Evolutionary conservation across 2,888 invertebrate genomes (phyloP).

Genomic region (Priocnemis perturbator): DNA sequence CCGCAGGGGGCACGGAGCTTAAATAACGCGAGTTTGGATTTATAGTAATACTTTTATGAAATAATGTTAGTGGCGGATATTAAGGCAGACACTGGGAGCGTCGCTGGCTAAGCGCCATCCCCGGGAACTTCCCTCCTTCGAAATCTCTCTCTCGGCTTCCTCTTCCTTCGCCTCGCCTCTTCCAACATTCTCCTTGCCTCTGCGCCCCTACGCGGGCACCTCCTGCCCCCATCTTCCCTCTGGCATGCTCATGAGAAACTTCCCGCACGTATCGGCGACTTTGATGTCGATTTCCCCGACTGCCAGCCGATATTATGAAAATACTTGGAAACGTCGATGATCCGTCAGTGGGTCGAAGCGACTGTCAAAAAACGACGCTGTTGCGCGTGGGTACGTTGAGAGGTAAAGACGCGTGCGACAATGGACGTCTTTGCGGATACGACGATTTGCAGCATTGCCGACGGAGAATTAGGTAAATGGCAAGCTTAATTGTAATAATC

Average conservation of each 20-base stretch:
- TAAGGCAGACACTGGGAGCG: conserved; percentile 73
- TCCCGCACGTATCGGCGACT: conserved; percentile 26
- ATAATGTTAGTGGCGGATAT: conserved; percentile 76
- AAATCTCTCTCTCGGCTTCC: conserved; percentile 7
- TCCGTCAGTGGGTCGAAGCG: conserved; percentile 15
- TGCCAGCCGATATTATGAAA: conserved; percentile 7
- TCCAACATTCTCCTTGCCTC: background rate
- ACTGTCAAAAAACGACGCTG: conserved; percentile 3
- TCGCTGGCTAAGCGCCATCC: conserved; percentile 59
- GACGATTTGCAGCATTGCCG: too few species aligned
- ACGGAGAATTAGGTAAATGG: too few species aligned
- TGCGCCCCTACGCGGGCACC: background rate
- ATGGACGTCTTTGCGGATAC: too few species aligned
- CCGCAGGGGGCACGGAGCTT: conserved; percentile 63
- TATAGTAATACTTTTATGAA: conserved; percentile 76
- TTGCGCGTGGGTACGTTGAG: too few species aligned
- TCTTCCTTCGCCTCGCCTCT: conserved; percentile 2
- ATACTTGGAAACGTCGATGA: background rate
- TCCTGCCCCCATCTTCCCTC: conserved; percentile 27
- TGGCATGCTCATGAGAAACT: conserved; percentile 28
- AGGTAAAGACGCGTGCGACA: too few species aligned
- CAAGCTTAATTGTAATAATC: too few species aligned
- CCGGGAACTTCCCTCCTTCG: conserved; percentile 28
- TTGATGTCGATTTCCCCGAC: conserved; percentile 23
- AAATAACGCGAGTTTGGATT: conserved; percentile 75